These are phyloP conservation scores for Aphaenogaster ashmeadi DNA, from an alignment of 1,140 invertebrate species.

Conservation along the genomic window DNA sequence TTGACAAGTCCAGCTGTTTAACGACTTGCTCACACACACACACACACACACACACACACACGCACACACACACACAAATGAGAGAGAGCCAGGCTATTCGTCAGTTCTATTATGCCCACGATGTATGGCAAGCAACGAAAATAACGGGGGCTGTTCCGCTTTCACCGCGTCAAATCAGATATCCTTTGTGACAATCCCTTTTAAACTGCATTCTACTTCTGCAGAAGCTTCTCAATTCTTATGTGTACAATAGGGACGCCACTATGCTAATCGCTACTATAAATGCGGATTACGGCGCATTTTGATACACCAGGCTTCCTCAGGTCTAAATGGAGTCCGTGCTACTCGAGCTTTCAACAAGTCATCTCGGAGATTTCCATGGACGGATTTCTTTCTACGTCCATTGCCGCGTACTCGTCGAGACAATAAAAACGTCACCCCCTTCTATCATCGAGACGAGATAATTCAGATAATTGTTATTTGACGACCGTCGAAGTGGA, in stretches of 20 bases:
- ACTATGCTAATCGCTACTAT: background rate
- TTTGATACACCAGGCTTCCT: background rate
- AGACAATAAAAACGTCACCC: background rate
- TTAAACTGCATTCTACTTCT: background rate
- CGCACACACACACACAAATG: too few relatives aligned
- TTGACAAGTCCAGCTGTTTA: background rate
- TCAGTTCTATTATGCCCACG: background rate
- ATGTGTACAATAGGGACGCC: background rate
- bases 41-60: background rate
- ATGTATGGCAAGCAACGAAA: background rate
- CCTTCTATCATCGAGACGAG: background rate
- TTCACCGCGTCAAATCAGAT: background rate
- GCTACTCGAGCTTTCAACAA: background rate
- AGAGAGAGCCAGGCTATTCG: background rate
- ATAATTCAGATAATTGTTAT: background rate
- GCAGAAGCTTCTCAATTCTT: background rate
- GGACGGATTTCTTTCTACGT: background rate
- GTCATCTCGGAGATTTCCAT: background rate
- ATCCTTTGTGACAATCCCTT: background rate
- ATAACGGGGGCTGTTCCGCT: background rate
- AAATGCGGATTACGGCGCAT: constrained; percentile 4
- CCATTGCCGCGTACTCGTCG: too few relatives aligned
- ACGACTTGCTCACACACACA: background rate
- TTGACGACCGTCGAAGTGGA: background rate
- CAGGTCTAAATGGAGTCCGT: background rate